Evolutionary conservation across 2,113 vertebrate genomes (phyloP).

Genomic region (Carassius auratus): DNA sequence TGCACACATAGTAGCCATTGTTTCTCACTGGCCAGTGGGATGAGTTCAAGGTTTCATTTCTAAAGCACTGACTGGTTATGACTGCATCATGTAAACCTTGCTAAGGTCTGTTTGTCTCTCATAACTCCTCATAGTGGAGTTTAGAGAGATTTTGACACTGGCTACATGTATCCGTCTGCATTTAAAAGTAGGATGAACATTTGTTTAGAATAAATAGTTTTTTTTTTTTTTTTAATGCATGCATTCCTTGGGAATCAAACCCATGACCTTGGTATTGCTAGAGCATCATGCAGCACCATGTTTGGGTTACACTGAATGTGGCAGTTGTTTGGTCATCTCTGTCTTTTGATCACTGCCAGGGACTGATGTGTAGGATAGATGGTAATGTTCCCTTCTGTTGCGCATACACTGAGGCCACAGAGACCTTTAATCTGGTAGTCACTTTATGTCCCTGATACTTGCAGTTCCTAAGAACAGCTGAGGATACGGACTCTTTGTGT

Average conservation of each 20-base stretch:
- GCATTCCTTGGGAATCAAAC: neutral
- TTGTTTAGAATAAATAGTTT: no score
- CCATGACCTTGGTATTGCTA: neutral
- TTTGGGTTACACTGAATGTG: neutral
- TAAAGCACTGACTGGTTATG: slow-evolving; percentile 60
- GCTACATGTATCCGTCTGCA: neutral
- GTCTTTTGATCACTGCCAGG: slow-evolving; percentile 16
- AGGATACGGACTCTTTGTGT: neutral
- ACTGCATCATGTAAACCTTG: slow-evolving; percentile 71
- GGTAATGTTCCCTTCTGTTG: neutral
- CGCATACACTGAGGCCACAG: neutral
- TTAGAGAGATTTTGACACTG: neutral
- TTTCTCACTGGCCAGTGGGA: slow-evolving; percentile 60
- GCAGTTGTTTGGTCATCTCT: slow-evolving; percentile 9
- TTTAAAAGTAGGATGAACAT: no score
- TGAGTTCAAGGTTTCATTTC: slow-evolving; percentile 64
- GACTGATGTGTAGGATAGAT: neutral
- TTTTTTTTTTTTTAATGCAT: neutral
- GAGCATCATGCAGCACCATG: neutral
- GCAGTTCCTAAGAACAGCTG: neutral
- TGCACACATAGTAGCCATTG: slow-evolving; percentile 63
- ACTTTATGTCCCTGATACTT: neutral
- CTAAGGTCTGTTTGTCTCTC: slow-evolving; percentile 59
- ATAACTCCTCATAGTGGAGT: slow-evolving; percentile 41
- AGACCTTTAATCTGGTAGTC: neutral